phyloP scores from a whole-genome alignment of 2,797 vertebrate genomes.

The Otolemur crassicaudatus region DNA sequence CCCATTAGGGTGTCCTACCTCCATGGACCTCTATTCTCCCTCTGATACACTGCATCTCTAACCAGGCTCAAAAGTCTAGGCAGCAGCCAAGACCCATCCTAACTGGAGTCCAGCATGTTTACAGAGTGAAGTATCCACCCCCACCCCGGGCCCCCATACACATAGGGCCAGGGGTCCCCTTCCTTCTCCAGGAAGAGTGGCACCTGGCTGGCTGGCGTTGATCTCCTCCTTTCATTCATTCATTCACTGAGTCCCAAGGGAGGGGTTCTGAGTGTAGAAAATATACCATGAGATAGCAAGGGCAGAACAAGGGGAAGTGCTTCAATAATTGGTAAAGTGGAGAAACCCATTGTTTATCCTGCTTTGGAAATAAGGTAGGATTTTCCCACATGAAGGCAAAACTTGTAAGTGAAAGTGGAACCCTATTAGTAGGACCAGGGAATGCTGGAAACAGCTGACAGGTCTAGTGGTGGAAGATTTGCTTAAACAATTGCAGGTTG shows the following conservation, averaged over 20 bases:
- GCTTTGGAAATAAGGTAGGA: not conserved
- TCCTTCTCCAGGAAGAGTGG: not conserved
- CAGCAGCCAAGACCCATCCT: no score
- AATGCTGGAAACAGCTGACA: not conserved
- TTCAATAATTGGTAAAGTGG: not conserved
- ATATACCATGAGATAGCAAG: not conserved
- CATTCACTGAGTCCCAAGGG: not conserved
- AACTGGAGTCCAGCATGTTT: not conserved
- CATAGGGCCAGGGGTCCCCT: not conserved
- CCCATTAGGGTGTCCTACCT: no score
- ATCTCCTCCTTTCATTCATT: not conserved
- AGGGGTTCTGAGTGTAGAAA: not conserved
- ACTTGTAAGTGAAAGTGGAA: not conserved
- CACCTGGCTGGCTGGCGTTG: not conserved
- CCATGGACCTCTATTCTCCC: not conserved
- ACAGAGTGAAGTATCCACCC: not conserved
- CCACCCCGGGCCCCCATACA: fast-evolving
- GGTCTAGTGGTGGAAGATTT: not conserved
- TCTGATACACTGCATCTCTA: fast-evolving
- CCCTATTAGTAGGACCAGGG: not conserved
- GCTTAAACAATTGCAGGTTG: not conserved
- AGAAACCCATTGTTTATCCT: not conserved
- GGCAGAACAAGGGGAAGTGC: not conserved
- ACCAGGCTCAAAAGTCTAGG: not conserved
- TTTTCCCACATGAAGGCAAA: not conserved